Percentiles rank a stretch among this genome's conserved stretches.
phyloP scores from a whole-genome alignment of 2,888 invertebrate species.

The Linyphia triangularis region DNA sequence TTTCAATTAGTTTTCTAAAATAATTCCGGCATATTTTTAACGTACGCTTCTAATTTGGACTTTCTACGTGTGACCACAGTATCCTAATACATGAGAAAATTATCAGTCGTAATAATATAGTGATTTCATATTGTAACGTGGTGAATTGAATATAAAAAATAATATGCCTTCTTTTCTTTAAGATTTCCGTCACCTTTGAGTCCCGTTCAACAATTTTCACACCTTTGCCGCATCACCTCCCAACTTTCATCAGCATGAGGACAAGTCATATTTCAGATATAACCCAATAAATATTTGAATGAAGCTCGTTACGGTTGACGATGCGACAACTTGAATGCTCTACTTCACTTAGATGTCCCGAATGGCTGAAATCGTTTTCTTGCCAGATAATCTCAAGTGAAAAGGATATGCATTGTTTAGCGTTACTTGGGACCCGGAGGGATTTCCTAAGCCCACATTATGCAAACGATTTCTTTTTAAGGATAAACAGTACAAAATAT shows the following conservation, averaged over 20 bases:
- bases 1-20: no score
- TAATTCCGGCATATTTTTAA: no score
- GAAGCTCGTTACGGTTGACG: slow-evolving; percentile 62
- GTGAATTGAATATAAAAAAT: no score
- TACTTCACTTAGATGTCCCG: slow-evolving; percentile 49
- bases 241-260: slow-evolving; percentile 8
- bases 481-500: no score
- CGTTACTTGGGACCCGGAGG: slow-evolving; percentile 17
- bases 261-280: slow-evolving; percentile 41
- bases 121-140: no score
- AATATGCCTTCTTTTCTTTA: background rate
- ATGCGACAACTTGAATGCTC: slow-evolving; percentile 64
- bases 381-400: slow-evolving; percentile 39
- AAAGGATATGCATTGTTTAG: slow-evolving; percentile 53
- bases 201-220: background rate
- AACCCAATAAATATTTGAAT: slow-evolving; percentile 62
- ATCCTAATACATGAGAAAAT: no score
- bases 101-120: no score
- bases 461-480: background rate
- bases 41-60: no score
- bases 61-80: no score
- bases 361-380: slow-evolving; percentile 49
- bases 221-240: background rate
- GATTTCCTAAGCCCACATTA: background rate
- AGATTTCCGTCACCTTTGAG: background rate